These are phyloP conservation scores for Archilochus colubris DNA, from an alignment of 2,113 vertebrate genomes.

Conservation along the genomic window DNA sequence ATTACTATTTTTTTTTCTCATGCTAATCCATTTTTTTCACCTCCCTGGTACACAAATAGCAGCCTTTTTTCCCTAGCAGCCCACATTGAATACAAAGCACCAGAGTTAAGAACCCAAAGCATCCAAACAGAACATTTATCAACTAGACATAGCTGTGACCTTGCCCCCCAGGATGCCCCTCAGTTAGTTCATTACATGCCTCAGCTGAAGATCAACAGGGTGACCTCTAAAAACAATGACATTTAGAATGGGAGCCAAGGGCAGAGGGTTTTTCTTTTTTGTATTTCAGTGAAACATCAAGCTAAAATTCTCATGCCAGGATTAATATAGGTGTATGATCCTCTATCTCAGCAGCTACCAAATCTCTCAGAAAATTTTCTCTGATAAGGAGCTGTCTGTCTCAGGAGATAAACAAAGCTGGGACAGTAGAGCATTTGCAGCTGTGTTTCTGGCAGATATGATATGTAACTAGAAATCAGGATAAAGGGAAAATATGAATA, in stretches of 20 bases:
- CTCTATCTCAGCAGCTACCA: neutral
- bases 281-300: neutral
- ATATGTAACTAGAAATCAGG: neutral
- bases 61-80: neutral
- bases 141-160: neutral
- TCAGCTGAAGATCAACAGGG: neutral
- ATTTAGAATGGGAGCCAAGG: neutral
- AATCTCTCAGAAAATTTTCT: neutral
- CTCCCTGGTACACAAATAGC: neutral
- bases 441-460: neutral
- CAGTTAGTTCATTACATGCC: neutral
- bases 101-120: neutral
- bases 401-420: neutral
- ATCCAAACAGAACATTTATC: conserved; percentile 11
- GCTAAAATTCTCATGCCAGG: neutral
- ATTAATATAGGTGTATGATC: neutral
- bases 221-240: neutral
- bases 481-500: neutral
- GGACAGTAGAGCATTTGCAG: neutral
- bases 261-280: neutral
- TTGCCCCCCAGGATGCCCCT: neutral
- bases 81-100: neutral
- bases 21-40: conserved; percentile 20
- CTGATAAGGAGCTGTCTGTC: neutral
- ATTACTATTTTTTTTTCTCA: conserved; percentile 3